Conservation (phyloP, 2,888 invertebrate species). For the Pristionchus maxplancki region DNA sequence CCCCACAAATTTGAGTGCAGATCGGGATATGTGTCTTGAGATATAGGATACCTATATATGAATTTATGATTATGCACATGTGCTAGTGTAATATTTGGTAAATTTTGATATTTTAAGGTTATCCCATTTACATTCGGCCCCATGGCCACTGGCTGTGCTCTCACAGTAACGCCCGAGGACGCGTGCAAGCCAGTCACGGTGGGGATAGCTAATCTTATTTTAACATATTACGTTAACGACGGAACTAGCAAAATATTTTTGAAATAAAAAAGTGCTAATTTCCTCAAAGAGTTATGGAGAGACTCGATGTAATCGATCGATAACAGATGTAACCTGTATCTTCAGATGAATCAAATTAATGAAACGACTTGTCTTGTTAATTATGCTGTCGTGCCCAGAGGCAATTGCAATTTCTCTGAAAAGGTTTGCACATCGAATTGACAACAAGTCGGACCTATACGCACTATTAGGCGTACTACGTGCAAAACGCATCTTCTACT, state of each 20-base stretch:
- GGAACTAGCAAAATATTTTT: too few relatives aligned
- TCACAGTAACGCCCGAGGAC: constrained; percentile 62
- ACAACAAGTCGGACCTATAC: background rate
- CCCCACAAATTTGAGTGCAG: too few relatives aligned
- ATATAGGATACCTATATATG: too few relatives aligned
- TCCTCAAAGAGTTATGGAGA: too few relatives aligned
- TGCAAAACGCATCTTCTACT: constrained; percentile 58
- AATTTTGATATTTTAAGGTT: too few relatives aligned
- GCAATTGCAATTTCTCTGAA: constrained; percentile 70
- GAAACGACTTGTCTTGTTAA: constrained; percentile 58
- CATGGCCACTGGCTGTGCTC: constrained; percentile 68
- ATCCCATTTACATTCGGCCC: constrained; percentile 63
- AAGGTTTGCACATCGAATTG: constrained; percentile 55
- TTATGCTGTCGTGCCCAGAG: constrained; percentile 73
- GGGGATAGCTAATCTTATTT: too few relatives aligned
- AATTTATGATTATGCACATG: too few relatives aligned
- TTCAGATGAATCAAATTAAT: constrained; percentile 54
- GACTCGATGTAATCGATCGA: too few relatives aligned
- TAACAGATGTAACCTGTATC: too few relatives aligned
- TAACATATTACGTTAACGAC: background rate
- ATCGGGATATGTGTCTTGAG: too few relatives aligned
- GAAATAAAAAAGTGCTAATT: too few relatives aligned
- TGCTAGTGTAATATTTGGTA: too few relatives aligned
- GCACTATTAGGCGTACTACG: constrained; percentile 58
- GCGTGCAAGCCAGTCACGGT: constrained; percentile 69